Evolutionary conservation across 2,113 vertebrate genomes (phyloP).

Genomic region (Cettia cetti): DNA sequence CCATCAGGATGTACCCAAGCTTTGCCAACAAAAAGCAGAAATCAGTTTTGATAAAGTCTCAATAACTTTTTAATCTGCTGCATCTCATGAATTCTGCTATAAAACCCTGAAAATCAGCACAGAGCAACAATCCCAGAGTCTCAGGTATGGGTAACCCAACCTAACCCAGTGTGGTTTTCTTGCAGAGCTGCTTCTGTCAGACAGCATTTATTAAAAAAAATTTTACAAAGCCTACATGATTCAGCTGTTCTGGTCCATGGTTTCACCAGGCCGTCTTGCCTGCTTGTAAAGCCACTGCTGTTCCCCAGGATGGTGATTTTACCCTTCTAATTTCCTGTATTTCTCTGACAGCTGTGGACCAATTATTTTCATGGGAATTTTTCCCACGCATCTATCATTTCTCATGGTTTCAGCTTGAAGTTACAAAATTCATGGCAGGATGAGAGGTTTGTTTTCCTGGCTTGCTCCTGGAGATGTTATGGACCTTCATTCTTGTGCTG

Average conservation of each 20-base stretch:
- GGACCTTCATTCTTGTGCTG: background rate
- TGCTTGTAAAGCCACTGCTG: background rate
- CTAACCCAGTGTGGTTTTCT: background rate
- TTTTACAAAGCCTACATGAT: background rate
- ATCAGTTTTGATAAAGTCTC: background rate
- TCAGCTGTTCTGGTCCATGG: background rate
- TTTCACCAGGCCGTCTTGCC: background rate
- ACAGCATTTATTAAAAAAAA: background rate
- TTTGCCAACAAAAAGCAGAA: background rate
- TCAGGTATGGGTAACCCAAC: background rate
- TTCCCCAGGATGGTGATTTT: background rate
- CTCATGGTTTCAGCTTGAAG: background rate
- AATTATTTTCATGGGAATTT: background rate
- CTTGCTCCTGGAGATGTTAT: background rate
- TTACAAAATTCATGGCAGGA: background rate
- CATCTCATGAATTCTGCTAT: background rate
- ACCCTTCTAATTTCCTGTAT: background rate
- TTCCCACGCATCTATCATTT: background rate
- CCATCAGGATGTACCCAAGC: background rate
- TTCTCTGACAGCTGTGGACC: background rate
- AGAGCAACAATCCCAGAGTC: background rate
- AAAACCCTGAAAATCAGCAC: background rate
- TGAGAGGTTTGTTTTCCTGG: background rate
- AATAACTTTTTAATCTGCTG: background rate
- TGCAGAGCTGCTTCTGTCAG: background rate